Base-by-base conservation (phyloP, 2,797 vertebrate species). In the Spinus olivaceus region DNA sequence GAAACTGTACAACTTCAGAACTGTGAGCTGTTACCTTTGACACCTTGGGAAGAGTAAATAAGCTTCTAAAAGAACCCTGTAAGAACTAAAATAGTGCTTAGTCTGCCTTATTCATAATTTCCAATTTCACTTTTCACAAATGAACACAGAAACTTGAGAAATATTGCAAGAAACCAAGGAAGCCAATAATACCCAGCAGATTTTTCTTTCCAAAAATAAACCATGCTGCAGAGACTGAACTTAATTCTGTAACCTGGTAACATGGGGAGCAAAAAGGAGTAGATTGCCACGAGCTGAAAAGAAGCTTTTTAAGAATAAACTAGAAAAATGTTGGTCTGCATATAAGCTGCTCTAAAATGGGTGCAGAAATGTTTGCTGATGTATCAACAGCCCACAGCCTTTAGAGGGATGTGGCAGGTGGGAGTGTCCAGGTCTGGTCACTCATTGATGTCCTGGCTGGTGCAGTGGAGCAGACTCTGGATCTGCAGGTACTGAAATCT, bases 41-140 rank as follows among this genome's bases (percentile, higher is more conserved):
- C 88, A 88, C 77, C 79, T 82, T 78, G 81, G 39, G 60, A 82
- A 89, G 72, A 92, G 95, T 96, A 96, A 94, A 95, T 51, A 91
- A 91, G 46, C 50, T 50, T 69, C 74, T 59, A 53, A 89, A 91
- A 86, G 84, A 77, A 12, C 0, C 9, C 10, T 3, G 0, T 9
- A 61, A 57, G 73, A 90, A 28, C 78, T 42, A 82, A 77, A 11
- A 10, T 92, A 66, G 71, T 50, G 46, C 41, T 87, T 46, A 49
- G 33, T 44, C 47, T 66, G 74, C 63, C 33, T 90, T 72, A 90
- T 91, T 95, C 85, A 82, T 88, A 47, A 90, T 49, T 87, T 88
- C 69, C 81, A 53, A 42, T 77, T 89, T 50, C 37, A 25, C 25
- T 93, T 89, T 87, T 82, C 76, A 67, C 49, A 86, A 78, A 14